Percentiles rank a stretch among this genome's conserved stretches.
Conservation (phyloP, 1,140 invertebrate species). For the Hycleus cichorii region DNA sequence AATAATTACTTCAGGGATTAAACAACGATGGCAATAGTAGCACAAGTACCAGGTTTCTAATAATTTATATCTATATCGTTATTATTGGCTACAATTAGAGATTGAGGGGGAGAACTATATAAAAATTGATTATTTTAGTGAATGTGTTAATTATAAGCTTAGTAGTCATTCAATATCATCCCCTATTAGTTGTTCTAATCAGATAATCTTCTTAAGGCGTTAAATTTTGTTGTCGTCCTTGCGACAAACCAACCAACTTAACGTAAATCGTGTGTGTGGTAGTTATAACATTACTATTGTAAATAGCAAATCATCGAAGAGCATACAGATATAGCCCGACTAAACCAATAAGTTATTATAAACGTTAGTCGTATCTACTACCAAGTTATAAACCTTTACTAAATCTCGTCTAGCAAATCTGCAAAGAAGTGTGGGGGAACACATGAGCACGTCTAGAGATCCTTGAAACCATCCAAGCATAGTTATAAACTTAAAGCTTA, state of each 20-base stretch:
- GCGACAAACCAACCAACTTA: background rate
- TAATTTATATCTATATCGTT: constrained; percentile 12
- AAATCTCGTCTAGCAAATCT: constrained; percentile 35
- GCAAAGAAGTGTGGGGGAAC: constrained; percentile 24
- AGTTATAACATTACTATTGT: constrained; percentile 16
- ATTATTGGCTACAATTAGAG: background rate
- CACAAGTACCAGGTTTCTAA: constrained; percentile 2
- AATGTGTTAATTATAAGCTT: no score
- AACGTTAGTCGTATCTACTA: constrained; percentile 15
- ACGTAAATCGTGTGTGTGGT: background rate
- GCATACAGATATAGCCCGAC: constrained; percentile 21
- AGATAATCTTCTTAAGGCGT: constrained; percentile 20
- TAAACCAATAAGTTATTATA: constrained; percentile 20
- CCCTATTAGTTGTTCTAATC: constrained; percentile 5
- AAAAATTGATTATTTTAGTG: no score
- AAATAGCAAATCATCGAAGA: constrained; percentile 24
- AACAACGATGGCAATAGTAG: constrained; percentile 17
- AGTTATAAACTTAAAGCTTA: constrained; percentile 38
- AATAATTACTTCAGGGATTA: constrained; percentile 28
- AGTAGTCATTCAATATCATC: background rate
- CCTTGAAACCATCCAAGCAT: constrained; percentile 35
- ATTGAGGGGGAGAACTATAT: no score
- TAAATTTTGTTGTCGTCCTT: constrained; percentile 17
- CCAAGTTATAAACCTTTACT: constrained; percentile 34
- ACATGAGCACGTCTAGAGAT: constrained; percentile 36